A percentile compares a stretch with the other conserved stretches of the same genome.
phyloP scores from a whole-genome alignment of 2,797 vertebrate species.

The Manis javanica region DNA sequence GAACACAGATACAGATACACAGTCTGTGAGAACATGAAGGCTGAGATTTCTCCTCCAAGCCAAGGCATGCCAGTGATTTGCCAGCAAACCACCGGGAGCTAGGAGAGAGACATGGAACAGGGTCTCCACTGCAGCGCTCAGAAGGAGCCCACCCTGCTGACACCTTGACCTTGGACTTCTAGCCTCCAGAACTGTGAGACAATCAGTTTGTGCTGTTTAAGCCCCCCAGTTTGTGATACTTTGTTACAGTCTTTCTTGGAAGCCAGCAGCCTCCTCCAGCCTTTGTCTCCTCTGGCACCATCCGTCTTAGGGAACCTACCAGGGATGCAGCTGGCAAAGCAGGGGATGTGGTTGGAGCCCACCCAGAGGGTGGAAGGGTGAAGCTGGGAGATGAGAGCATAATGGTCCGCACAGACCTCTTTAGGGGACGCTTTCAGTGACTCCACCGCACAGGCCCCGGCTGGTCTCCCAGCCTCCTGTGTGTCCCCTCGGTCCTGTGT shows the following conservation, averaged over 20 bases:
- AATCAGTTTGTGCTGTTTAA: background rate
- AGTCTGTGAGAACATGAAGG: background rate
- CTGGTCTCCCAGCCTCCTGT: background rate
- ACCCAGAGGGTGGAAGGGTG: fast-evolving
- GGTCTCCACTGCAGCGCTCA: background rate
- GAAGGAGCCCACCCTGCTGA: background rate
- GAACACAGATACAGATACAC: background rate
- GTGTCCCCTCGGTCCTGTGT: background rate
- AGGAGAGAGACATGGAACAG: background rate
- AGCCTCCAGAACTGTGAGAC: background rate
- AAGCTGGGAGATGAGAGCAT: fast-evolving
- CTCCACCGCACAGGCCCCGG: no score
- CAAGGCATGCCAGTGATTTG: no score
- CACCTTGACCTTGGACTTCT: background rate
- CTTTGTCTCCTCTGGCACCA: background rate
- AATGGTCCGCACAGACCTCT: background rate
- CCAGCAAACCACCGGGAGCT: background rate
- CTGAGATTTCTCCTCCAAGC: background rate
- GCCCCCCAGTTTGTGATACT: background rate
- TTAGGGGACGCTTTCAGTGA: background rate
- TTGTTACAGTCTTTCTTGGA: background rate
- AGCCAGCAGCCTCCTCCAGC: fast-evolving
- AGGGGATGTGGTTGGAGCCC: background rate
- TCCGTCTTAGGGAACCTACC: background rate
- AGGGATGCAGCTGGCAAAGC: no score